Percentiles rank a stretch among this genome's conserved stretches.
Conservation (phyloP, 2,797 vertebrate genomes). For the Sebastiscus tertius region DNA sequence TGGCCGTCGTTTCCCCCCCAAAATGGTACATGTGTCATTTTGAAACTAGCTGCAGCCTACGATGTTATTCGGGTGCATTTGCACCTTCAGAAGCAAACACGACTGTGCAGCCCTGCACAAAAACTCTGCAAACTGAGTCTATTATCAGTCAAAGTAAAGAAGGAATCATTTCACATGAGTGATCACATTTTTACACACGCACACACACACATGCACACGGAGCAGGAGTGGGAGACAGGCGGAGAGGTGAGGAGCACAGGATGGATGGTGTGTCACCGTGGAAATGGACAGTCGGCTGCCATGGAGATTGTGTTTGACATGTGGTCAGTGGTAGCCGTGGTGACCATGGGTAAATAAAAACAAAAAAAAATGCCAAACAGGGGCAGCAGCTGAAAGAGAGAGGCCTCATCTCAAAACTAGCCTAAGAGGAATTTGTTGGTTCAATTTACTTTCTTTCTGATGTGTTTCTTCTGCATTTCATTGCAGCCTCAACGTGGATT, state of each 20-base stretch:
- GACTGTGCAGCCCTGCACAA: not conserved
- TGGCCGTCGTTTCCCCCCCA: conserved; percentile 28
- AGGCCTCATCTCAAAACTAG: conserved; percentile 68
- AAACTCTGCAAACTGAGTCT: not conserved
- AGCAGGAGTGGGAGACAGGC: conserved; percentile 71
- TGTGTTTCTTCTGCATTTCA: not conserved
- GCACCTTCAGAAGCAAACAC: not conserved
- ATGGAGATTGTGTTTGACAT: conserved; percentile 14
- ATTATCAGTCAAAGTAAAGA: conserved; percentile 18
- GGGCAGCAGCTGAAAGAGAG: conserved; percentile 20
- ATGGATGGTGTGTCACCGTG: conserved; percentile 74
- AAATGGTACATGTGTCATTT: conserved; percentile 29
- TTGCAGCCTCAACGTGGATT: not conserved
- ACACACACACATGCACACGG: conserved; percentile 28
- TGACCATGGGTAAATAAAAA: conserved; percentile 39
- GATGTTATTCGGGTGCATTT: not conserved
- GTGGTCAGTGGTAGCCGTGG: conserved; percentile 46
- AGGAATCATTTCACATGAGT: conserved; percentile 51
- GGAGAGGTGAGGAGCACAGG: conserved; percentile 81
- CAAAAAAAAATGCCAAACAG: conserved; percentile 27
- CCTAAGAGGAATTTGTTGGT: conserved; percentile 7
- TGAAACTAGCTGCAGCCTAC: conserved; percentile 55
- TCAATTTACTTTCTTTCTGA: not conserved
- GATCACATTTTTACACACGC: conserved; percentile 19
- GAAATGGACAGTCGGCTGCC: conserved; percentile 36